A percentile compares a stretch with the other conserved stretches of the same genome.
Evolutionary conservation across 2,888 invertebrate genomes (phyloP).

Genomic region (Linyphia triangularis): DNA sequence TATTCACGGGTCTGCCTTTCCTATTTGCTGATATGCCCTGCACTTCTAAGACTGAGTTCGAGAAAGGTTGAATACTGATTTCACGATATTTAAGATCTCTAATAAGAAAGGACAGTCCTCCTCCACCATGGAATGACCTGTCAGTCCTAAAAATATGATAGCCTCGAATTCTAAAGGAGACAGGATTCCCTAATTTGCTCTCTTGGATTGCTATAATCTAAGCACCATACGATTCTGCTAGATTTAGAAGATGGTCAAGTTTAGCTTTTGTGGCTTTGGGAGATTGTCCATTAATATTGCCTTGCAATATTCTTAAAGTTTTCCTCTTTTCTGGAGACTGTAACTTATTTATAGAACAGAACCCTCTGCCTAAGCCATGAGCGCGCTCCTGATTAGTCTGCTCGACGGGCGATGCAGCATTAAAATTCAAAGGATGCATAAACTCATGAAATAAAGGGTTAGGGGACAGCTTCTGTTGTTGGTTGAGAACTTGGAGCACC

Average conservation of each 20-base stretch:
- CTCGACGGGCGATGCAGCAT: neutral
- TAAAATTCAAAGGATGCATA: no score
- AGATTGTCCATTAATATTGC: neutral
- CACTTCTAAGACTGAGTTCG: neutral
- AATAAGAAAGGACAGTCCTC: no score
- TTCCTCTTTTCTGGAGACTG: neutral
- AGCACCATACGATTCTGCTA: neutral
- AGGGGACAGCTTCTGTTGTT: no score
- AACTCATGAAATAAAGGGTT: no score
- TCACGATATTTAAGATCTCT: no score
- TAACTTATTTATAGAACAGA: neutral
- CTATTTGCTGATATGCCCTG: no score
- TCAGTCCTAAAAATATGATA: neutral
- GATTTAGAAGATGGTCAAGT: neutral
- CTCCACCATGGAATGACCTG: neutral
- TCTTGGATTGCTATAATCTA: neutral
- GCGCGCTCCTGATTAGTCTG: neutral
- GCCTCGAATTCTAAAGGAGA: neutral
- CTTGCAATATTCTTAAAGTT: slow-evolving; percentile 15
- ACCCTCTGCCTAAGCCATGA: slow-evolving; percentile 29
- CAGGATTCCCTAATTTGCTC: neutral
- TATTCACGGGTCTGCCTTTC: no score
- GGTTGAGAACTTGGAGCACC: no score
- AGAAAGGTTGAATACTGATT: no score
- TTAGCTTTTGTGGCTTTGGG: neutral